These are phyloP conservation scores for Myotis daubentonii DNA, from an alignment of 2,797 vertebrate genomes.

Conservation along the genomic window DNA sequence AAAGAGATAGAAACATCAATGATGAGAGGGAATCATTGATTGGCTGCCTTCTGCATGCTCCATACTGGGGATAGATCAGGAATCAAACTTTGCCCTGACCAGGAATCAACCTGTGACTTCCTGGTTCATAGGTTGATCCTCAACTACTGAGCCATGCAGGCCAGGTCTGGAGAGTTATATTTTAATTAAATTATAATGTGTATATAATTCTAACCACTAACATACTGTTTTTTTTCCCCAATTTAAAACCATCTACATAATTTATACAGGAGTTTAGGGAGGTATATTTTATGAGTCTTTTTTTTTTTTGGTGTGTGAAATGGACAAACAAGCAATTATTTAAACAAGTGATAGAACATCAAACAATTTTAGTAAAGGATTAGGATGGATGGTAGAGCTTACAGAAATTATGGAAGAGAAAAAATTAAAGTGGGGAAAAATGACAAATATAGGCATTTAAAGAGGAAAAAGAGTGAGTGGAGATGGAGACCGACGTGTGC, in stretches of 20 bases:
- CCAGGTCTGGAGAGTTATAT: background rate
- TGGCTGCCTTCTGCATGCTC: background rate
- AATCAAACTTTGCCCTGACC: background rate
- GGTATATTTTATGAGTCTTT: background rate
- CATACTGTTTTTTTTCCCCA: accelerated
- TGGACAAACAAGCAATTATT: background rate
- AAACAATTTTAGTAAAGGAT: background rate
- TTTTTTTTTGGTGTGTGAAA: background rate
- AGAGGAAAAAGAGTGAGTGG: background rate
- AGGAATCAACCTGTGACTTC: background rate
- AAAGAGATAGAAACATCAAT: background rate
- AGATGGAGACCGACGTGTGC: accelerated
- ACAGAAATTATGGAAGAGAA: background rate
- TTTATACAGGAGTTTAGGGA: background rate
- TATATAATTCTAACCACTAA: background rate
- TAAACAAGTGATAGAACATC: background rate
- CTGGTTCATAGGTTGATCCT: background rate
- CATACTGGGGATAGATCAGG: background rate
- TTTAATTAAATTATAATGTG: background rate
- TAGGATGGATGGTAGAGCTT: background rate
- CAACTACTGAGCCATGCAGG: background rate
- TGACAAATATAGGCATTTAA: background rate
- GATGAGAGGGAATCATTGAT: background rate
- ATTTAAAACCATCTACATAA: background rate
- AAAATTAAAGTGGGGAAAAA: background rate